Evolutionary conservation across 2,797 vertebrate genomes (phyloP).

Genomic region (Uromys caudimaculatus): DNA sequence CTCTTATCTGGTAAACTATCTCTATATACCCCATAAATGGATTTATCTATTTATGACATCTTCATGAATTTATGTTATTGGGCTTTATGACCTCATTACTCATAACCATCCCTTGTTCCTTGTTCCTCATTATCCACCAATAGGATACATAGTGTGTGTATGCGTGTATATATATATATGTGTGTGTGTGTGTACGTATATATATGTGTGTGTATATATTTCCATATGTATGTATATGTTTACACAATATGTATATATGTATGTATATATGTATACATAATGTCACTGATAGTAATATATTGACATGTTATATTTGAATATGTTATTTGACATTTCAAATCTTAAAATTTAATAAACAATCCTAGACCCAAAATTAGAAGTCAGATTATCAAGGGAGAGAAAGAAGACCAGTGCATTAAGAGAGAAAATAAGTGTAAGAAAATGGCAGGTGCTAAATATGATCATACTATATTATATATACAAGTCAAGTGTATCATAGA

Average conservation of each 20-base stretch:
- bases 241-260: neutral
- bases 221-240: neutral
- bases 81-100: neutral
- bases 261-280: neutral
- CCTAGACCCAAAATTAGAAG: neutral
- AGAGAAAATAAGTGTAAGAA: neutral
- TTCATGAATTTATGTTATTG: neutral
- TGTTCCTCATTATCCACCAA: neutral
- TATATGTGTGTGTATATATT: neutral
- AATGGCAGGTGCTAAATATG: neutral
- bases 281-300: neutral
- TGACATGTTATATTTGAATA: too few relatives aligned
- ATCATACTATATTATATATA: neutral
- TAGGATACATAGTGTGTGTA: neutral
- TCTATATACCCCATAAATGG: neutral
- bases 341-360: neutral
- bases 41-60: neutral
- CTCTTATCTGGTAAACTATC: neutral
- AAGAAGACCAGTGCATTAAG: too few relatives aligned
- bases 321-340: neutral
- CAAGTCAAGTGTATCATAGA: neutral
- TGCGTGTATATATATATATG: fast-evolving
- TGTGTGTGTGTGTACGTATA: neutral
- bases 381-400: neutral
- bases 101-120: neutral